phyloP scores from a whole-genome alignment of 2,797 vertebrate genomes.

The Craterocephalus amniculus region DNA sequence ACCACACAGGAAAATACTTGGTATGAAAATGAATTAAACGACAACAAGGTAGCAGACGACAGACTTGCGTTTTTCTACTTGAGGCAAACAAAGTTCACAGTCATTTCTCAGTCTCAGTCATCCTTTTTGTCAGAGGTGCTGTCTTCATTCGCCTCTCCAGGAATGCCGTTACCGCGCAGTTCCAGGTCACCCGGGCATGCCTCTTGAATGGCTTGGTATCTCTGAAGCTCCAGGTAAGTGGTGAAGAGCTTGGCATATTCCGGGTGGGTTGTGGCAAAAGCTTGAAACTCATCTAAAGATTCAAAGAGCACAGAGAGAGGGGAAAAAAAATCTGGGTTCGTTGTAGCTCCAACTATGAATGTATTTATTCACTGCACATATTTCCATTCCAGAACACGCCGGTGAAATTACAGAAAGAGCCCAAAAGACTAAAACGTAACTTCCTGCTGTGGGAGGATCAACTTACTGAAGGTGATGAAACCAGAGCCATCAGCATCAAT shows the following conservation, averaged over 20 bases:
- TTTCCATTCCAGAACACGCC: neutral
- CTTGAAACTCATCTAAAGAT: slow-evolving; percentile 88
- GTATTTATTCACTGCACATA: neutral
- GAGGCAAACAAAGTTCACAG: slow-evolving; percentile 1
- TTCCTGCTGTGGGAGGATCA: neutral
- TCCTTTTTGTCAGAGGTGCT: slow-evolving; percentile 93
- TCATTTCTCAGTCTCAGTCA: slow-evolving; percentile 79
- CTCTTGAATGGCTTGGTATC: slow-evolving; percentile 86
- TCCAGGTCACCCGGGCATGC: slow-evolving; percentile 57
- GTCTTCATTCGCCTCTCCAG: slow-evolving; percentile 77
- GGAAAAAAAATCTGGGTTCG: neutral
- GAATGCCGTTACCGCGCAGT: slow-evolving; percentile 58
- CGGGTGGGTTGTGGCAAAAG: slow-evolving; percentile 90
- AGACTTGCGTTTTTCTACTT: neutral
- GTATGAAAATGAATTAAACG: slow-evolving; percentile 24
- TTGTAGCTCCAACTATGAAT: neutral
- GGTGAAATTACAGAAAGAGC: neutral
- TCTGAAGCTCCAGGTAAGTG: slow-evolving; percentile 95
- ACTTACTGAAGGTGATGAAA: slow-evolving; percentile 91
- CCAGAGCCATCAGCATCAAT: slow-evolving; percentile 89
- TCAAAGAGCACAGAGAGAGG: slow-evolving; percentile 7
- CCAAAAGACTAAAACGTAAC: neutral
- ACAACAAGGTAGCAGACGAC: neutral
- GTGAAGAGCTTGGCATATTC: slow-evolving; percentile 96
- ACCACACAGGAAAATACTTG: slow-evolving; percentile 33